Conservation (phyloP, 2,888 invertebrate genomes). For the Drosophila subsilvestris region DNA sequence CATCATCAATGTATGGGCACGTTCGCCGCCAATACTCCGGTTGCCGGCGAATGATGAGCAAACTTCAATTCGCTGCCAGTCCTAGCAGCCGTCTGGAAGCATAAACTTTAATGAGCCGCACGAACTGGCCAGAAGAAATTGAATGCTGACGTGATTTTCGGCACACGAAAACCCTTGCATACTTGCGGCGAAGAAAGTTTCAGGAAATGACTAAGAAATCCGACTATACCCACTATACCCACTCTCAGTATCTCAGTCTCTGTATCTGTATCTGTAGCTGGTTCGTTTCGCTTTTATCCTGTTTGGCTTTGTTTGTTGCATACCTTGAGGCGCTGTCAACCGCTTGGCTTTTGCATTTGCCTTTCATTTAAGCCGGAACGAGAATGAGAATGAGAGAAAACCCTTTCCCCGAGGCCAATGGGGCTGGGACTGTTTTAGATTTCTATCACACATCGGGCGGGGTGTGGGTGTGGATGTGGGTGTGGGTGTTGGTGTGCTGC, state of each 20-base stretch:
- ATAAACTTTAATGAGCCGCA: slow-evolving; percentile 77
- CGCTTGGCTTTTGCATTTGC: slow-evolving; percentile 75
- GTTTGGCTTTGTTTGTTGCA: slow-evolving; percentile 54
- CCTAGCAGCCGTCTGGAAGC: slow-evolving; percentile 54
- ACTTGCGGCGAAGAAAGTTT: slow-evolving; percentile 23
- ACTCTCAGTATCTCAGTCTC: not conserved
- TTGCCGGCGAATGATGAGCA: slow-evolving; percentile 74
- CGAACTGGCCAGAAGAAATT: slow-evolving; percentile 72
- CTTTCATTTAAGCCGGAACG: slow-evolving; percentile 45
- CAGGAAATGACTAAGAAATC: slow-evolving; percentile 26
- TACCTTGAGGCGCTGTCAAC: slow-evolving; percentile 65
- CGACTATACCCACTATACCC: not conserved
- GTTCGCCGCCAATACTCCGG: slow-evolving; percentile 58
- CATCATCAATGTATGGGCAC: slow-evolving; percentile 81
- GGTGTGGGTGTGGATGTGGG: not conserved
- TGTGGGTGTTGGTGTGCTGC: not conserved
- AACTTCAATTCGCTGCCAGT: slow-evolving; percentile 67
- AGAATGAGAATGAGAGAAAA: slow-evolving; percentile 8
- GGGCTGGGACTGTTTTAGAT: slow-evolving; percentile 68
- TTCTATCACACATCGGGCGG: slow-evolving; percentile 61
- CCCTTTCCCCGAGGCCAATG: slow-evolving; percentile 34
- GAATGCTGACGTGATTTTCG: slow-evolving; percentile 76
- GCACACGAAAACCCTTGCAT: slow-evolving; percentile 13
- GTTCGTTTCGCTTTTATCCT: slow-evolving; percentile 9
- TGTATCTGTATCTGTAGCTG: not conserved